Conservation (phyloP, 2,888 invertebrate genomes). For the Parasteatoda lunata region DNA sequence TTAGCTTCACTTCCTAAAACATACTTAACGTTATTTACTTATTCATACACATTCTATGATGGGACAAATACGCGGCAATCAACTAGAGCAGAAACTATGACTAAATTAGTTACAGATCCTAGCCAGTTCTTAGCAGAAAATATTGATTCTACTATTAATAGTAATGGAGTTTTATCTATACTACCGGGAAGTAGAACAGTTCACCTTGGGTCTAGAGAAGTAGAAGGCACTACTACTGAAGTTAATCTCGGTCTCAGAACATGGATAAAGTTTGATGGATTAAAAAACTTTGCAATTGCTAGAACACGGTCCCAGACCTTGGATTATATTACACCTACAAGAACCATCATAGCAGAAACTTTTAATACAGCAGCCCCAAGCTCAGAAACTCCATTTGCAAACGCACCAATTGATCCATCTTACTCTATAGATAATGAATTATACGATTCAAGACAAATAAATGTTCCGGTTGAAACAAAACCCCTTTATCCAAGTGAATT, state of each 20-base stretch:
- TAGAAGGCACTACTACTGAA: conserved; percentile 70
- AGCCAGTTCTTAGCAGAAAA: conserved; percentile 60
- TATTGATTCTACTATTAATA: conserved; percentile 64
- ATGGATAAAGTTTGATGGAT: conserved; percentile 67
- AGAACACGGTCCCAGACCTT: conserved; percentile 23
- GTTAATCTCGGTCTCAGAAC: conserved; percentile 70
- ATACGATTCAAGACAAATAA: conserved; percentile 18
- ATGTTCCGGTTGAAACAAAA: conserved; percentile 30
- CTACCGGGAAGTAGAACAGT: conserved; percentile 66
- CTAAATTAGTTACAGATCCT: conserved; percentile 55
- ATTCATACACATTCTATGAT: conserved; percentile 70
- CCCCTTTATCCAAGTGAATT: conserved; percentile 13
- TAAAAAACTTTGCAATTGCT: conserved; percentile 62
- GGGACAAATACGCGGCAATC: conserved; percentile 67
- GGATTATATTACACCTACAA: conserved; percentile 47
- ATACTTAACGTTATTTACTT: conserved; percentile 69
- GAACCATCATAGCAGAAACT: not conserved
- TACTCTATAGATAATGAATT: conserved; percentile 57
- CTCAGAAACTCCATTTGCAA: not conserved
- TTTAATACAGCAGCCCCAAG: not conserved
- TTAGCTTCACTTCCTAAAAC: conserved; percentile 68
- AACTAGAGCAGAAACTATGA: conserved; percentile 69
- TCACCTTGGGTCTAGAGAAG: conserved; percentile 69
- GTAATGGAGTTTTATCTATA: conserved; percentile 66
- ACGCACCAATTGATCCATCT: conserved; percentile 46